Percentiles rank a stretch among this genome's conserved stretches.
These are phyloP conservation scores for Rhadinocentrus ornatus DNA, from an alignment of 2,797 vertebrate genomes.

Conservation along the genomic window DNA sequence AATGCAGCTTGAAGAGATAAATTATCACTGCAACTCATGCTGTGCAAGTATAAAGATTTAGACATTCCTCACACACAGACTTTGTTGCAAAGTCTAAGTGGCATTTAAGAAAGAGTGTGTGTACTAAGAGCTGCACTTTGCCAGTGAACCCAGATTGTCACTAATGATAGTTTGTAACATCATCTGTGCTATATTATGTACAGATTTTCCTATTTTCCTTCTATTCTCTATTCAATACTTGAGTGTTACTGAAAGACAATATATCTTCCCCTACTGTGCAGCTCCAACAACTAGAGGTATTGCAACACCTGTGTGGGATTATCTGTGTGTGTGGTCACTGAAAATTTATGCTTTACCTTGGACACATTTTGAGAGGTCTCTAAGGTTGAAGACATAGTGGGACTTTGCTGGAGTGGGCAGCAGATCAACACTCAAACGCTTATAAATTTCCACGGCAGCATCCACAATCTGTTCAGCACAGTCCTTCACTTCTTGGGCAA, in stretches of 20 bases:
- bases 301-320: background rate
- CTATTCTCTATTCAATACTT: background rate
- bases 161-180: background rate
- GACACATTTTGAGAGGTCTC: conserved; percentile 90
- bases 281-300: background rate
- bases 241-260: background rate
- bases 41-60: conserved; percentile 18
- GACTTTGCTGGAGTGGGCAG: conserved; percentile 91
- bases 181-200: background rate
- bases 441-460: conserved; percentile 89
- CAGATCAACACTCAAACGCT: conserved; percentile 88
- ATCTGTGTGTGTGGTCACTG: background rate
- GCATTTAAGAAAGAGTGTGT: background rate
- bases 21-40: conserved; percentile 16
- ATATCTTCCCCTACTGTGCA: background rate
- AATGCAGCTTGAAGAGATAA: conserved; percentile 47
- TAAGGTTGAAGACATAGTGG: conserved; percentile 91
- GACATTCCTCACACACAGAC: background rate
- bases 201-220: background rate
- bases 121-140: background rate
- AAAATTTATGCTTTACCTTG: conserved; percentile 80
- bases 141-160: background rate
- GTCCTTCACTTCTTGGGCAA: conserved; percentile 83
- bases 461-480: conserved; percentile 84
- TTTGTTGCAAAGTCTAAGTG: conserved; percentile 22